phyloP scores from a whole-genome alignment of 2,113 vertebrate genomes.

The Echinops telfairi region DNA sequence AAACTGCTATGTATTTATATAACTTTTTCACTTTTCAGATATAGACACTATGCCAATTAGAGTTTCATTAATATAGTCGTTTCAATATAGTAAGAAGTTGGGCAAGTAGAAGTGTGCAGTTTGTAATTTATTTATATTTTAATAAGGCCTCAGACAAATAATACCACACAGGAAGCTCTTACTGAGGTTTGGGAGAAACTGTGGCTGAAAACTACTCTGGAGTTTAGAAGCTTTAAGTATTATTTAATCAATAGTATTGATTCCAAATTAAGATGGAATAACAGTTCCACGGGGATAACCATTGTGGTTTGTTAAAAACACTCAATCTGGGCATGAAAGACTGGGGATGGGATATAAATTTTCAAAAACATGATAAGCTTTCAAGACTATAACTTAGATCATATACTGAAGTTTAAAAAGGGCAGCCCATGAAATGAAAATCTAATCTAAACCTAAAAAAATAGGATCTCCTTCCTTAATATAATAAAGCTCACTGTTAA shows the following conservation, averaged over 20 bases:
- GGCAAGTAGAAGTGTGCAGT: conserved; percentile 78
- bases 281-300: conserved; percentile 42
- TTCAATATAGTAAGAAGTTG: conserved; percentile 79
- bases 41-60: conserved; percentile 81
- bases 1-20: conserved; percentile 82
- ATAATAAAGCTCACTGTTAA: conserved; percentile 22
- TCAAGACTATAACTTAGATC: conserved; percentile 65
- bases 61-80: conserved; percentile 80
- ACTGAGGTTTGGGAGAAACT: conserved; percentile 78
- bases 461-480: neutral
- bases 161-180: conserved; percentile 81
- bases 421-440: conserved; percentile 41
- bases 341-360: conserved; percentile 66
- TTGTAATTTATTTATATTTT: conserved; percentile 86
- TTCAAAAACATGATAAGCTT: conserved; percentile 62
- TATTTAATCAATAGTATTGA: conserved; percentile 83
- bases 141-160: conserved; percentile 82
- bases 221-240: conserved; percentile 78
- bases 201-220: conserved; percentile 79
- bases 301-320: conserved; percentile 70
- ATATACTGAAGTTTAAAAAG: conserved; percentile 59
- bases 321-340: conserved; percentile 70
- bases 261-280: conserved; percentile 77
- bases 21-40: conserved; percentile 83
- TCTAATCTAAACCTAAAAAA: conserved; percentile 23